Conservation (phyloP, 2,797 vertebrate species). For the Sparidentex hasta region DNA sequence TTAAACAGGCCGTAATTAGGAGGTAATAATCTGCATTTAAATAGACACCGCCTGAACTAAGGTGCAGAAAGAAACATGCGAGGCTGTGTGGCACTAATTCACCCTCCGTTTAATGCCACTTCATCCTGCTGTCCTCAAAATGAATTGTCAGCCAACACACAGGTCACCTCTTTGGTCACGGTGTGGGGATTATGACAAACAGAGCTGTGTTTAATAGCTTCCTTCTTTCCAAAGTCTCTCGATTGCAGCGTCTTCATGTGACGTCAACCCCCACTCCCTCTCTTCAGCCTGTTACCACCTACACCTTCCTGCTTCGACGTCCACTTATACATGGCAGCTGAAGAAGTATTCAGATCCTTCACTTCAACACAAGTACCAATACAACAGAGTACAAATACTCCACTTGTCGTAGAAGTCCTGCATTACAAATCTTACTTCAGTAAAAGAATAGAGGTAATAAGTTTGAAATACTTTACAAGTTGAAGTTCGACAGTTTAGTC, state of each 20-base stretch:
- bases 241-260: background rate
- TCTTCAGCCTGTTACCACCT: background rate
- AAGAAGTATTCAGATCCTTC: background rate
- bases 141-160: background rate
- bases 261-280: background rate
- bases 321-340: too few species aligned
- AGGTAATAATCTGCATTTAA: slow-evolving; percentile 59
- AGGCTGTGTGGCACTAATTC: background rate
- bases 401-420: background rate
- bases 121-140: slow-evolving; percentile 40
- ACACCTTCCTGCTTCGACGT: background rate
- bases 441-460: background rate
- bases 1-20: slow-evolving; percentile 44
- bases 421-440: background rate
- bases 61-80: background rate
- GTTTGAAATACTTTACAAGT: too few species aligned
- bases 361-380: background rate
- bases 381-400: background rate
- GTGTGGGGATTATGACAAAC: slow-evolving; percentile 27
- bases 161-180: slow-evolving; percentile 21
- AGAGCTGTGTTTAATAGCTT: slow-evolving; percentile 48
- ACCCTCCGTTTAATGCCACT: slow-evolving; percentile 40
- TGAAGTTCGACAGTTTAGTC: too few species aligned
- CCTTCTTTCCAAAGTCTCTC: background rate
- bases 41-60: slow-evolving; percentile 43